Percentiles rank a stretch among this genome's conserved stretches.
These are phyloP conservation scores for Dicentrarchus labrax DNA, from an alignment of 2,113 vertebrate genomes.

Conservation along the genomic window DNA sequence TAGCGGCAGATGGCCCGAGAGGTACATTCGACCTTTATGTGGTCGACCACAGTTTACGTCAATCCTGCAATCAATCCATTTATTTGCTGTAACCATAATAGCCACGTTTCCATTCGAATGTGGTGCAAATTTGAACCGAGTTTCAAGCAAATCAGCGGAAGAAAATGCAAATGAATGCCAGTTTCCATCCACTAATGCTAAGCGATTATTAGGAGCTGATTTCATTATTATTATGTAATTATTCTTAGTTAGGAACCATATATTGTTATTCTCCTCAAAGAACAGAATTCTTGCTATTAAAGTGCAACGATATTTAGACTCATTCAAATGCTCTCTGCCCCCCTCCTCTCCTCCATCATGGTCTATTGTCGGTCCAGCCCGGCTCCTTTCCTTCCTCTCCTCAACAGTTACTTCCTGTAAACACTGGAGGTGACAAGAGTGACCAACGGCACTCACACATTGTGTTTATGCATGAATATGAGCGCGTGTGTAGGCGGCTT, in stretches of 20 bases:
- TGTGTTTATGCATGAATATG: background rate
- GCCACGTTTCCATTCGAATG: no score
- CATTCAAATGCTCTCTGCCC: background rate
- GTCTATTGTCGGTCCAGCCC: constrained; percentile 23
- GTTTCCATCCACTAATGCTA: no score
- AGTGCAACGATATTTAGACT: background rate
- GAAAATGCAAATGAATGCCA: no score
- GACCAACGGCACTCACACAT: background rate
- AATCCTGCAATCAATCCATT: no score
- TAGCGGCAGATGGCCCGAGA: no score
- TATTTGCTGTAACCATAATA: no score
- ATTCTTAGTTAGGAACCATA: background rate
- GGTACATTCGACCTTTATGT: no score
- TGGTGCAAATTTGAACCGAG: no score
- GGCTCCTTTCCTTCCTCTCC: constrained; percentile 69
- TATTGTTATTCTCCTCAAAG: background rate
- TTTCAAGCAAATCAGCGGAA: no score
- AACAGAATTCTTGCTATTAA: background rate
- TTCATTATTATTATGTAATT: no score
- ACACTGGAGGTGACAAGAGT: constrained; percentile 43
- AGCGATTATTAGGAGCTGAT: no score
- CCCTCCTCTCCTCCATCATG: constrained; percentile 10
- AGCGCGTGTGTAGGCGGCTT: background rate
- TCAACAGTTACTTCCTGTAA: constrained; percentile 62
- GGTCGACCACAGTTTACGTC: no score